These are phyloP conservation scores for Acanthoscelides obtectus DNA, from an alignment of 2,888 invertebrate species.

Conservation along the genomic window DNA sequence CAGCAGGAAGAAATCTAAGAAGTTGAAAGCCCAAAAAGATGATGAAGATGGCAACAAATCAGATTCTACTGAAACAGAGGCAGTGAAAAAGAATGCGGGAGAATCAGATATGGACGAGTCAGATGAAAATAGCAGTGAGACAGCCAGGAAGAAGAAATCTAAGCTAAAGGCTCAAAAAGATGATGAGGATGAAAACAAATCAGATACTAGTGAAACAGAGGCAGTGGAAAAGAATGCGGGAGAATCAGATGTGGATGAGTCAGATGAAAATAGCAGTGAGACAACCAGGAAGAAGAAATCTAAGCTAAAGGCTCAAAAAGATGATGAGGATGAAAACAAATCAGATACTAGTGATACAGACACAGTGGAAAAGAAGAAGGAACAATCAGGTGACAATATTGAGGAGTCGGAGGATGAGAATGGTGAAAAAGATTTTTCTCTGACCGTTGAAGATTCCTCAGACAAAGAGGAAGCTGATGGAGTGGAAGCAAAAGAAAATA, in stretches of 20 bases:
- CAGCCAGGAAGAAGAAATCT: neutral
- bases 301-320: neutral
- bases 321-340: neutral
- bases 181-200: too few species aligned
- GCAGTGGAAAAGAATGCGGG: neutral
- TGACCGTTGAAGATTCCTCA: neutral
- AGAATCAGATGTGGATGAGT: neutral
- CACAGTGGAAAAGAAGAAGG: neutral
- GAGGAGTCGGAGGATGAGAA: neutral
- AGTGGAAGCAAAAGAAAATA: neutral
- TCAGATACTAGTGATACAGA: neutral
- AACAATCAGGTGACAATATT: neutral
- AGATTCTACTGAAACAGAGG: neutral
- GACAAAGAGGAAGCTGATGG: neutral
- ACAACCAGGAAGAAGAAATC: neutral
- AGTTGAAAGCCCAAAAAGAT: conserved; percentile 1
- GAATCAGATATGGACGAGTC: too few species aligned
- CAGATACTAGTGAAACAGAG: neutral
- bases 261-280: neutral
- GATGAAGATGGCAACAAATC: neutral
- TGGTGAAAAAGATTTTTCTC: neutral
- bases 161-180: neutral
- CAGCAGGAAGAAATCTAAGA: neutral
- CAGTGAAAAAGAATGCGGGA: neutral
- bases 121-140: neutral